Evolutionary conservation across 1,140 invertebrate species (phyloP).

Genomic region (Ptiloglossa arizonensis): DNA sequence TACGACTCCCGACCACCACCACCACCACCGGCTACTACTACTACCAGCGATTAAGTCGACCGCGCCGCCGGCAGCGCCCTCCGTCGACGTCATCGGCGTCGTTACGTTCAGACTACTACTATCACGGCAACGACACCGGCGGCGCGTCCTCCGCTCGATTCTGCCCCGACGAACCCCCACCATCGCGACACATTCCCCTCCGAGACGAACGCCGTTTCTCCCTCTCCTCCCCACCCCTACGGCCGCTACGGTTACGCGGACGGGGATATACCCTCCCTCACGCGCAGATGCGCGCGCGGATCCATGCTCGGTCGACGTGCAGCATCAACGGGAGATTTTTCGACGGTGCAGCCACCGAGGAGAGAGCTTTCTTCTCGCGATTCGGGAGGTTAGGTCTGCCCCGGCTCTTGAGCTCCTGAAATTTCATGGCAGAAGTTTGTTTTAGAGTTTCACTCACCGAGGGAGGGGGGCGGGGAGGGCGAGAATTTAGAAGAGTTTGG

Average conservation of each 20-base stretch:
- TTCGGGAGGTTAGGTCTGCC: not conserved
- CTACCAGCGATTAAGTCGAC: slow-evolving; percentile 49
- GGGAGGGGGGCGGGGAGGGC: no score
- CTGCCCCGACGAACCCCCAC: slow-evolving; percentile 15
- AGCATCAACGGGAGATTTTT: slow-evolving; percentile 17
- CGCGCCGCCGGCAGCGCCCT: slow-evolving; percentile 52
- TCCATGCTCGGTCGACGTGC: slow-evolving; percentile 27
- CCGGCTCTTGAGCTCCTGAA: no score
- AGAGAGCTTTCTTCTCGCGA: not conserved
- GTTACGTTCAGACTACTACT: slow-evolving; percentile 51
- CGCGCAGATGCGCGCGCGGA: slow-evolving; percentile 36
- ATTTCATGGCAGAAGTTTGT: no score
- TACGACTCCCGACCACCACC: slow-evolving; percentile 43
- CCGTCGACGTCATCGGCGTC: slow-evolving; percentile 54
- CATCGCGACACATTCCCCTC: not conserved
- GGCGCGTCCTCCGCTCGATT: slow-evolving; percentile 55
- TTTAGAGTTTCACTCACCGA: no score
- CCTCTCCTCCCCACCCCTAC: slow-evolving; percentile 5
- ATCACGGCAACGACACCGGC: slow-evolving; percentile 42
- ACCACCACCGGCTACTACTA: slow-evolving; percentile 33
- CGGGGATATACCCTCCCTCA: slow-evolving; percentile 5
- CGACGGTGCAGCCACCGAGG: no score
- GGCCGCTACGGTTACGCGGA: no score
- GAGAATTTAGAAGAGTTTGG: no score
- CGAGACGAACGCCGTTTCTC: not conserved